These are phyloP conservation scores for Acomys russatus DNA, from an alignment of 2,797 vertebrate genomes.

Conservation along the genomic window DNA sequence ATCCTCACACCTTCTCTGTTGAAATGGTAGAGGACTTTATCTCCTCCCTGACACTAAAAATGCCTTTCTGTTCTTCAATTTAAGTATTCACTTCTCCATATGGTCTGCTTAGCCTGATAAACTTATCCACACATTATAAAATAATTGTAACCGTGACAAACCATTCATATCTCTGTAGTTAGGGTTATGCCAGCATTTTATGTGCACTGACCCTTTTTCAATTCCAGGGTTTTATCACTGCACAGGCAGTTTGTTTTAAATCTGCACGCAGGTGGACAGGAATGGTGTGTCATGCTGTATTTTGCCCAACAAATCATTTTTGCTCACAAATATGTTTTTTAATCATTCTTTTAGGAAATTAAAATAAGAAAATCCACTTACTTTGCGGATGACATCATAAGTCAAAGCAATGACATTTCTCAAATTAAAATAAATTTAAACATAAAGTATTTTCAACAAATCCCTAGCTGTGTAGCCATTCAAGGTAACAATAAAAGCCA, in stretches of 20 bases:
- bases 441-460: constrained; percentile 1
- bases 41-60: constrained; percentile 68
- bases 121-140: constrained; percentile 60
- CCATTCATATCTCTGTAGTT: constrained; percentile 27
- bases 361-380: background rate
- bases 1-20: background rate
- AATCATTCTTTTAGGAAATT: background rate
- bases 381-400: background rate
- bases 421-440: constrained; percentile 42
- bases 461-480: background rate
- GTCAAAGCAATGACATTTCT: background rate
- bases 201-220: constrained; percentile 11
- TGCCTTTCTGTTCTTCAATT: constrained; percentile 72
- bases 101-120: constrained; percentile 72
- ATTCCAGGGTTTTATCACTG: constrained; percentile 63
- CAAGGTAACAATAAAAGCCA: background rate
- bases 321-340: background rate
- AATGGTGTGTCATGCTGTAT: background rate
- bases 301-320: constrained; percentile 42
- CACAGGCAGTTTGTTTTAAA: constrained; percentile 62
- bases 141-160: constrained; percentile 3
- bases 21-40: constrained; percentile 65
- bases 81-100: constrained; percentile 68
- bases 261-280: constrained; percentile 8
- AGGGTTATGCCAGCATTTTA: constrained; percentile 59